Conservation (phyloP, 2,888 invertebrate genomes). For the Acanthopleura granulata region DNA sequence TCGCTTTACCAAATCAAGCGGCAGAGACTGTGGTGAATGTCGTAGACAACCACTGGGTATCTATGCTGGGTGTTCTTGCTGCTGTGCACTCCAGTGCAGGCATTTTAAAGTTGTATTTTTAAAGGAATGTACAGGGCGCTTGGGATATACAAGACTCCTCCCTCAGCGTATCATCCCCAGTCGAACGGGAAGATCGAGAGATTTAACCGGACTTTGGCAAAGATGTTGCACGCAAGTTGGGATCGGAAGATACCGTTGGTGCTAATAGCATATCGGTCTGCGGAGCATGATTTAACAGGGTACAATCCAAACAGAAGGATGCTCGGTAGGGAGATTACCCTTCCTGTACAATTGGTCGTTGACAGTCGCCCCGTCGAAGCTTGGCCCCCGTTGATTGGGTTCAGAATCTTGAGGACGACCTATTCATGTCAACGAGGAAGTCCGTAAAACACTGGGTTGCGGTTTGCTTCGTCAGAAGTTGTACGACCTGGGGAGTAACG, state of each 20-base stretch:
- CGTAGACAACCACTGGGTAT: constrained; percentile 25
- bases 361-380: constrained; percentile 6
- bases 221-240: constrained; percentile 32
- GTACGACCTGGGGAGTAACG: neutral
- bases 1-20: constrained; percentile 30
- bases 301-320: constrained; percentile 24
- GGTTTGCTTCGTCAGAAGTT: neutral
- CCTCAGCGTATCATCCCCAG: constrained; percentile 34
- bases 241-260: constrained; percentile 27
- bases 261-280: no score
- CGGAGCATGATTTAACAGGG: constrained; percentile 27
- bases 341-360: constrained; percentile 22
- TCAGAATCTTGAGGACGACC: neutral
- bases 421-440: neutral
- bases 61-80: constrained; percentile 28
- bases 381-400: neutral
- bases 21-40: constrained; percentile 30
- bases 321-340: constrained; percentile 26
- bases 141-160: constrained; percentile 29
- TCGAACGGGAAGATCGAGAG: constrained; percentile 31
- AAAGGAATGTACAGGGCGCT: constrained; percentile 25
- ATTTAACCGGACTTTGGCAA: no score
- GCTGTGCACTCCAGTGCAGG: constrained; percentile 30
- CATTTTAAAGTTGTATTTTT: constrained; percentile 31
- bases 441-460: neutral